These are phyloP conservation scores for Gymnorhina tibicen DNA, from an alignment of 2,113 vertebrate genomes.

Conservation along the genomic window DNA sequence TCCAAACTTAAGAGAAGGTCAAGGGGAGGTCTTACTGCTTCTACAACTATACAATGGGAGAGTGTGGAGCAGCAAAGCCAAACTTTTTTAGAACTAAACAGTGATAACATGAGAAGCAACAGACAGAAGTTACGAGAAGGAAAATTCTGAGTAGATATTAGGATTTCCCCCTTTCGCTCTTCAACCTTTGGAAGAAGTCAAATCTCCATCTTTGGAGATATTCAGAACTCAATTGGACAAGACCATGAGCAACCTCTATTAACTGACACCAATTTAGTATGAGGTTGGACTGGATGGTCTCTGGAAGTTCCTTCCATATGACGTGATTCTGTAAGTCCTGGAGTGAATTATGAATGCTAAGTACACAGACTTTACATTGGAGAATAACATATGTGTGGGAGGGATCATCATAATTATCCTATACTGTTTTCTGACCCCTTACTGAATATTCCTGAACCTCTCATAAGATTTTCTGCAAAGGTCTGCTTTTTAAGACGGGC, in stretches of 20 bases:
- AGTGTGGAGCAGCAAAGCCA: not conserved
- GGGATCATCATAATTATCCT: not conserved
- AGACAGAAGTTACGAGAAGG: not conserved
- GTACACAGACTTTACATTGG: not conserved
- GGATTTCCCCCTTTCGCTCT: fast-evolving
- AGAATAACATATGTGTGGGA: not conserved
- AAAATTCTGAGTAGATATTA: not conserved
- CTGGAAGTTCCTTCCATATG: not conserved
- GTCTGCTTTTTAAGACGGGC: not conserved
- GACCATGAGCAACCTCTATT: not conserved
- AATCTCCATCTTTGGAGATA: not conserved
- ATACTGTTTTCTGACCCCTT: not conserved
- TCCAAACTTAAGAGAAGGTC: not conserved
- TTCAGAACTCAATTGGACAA: not conserved
- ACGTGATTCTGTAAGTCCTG: not conserved
- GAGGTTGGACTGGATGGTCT: not conserved
- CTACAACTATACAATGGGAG: not conserved
- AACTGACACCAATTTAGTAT: not conserved
- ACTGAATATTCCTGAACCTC: not conserved
- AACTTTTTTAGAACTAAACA: not conserved
- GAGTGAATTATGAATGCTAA: not conserved
- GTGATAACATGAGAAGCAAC: not conserved
- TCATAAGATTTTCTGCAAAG: not conserved
- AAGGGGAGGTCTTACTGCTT: not conserved
- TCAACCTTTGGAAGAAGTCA: not conserved